Evolutionary conservation across 1,140 invertebrate genomes (phyloP).

Genomic region (Pentalonia nigronervosa): DNA sequence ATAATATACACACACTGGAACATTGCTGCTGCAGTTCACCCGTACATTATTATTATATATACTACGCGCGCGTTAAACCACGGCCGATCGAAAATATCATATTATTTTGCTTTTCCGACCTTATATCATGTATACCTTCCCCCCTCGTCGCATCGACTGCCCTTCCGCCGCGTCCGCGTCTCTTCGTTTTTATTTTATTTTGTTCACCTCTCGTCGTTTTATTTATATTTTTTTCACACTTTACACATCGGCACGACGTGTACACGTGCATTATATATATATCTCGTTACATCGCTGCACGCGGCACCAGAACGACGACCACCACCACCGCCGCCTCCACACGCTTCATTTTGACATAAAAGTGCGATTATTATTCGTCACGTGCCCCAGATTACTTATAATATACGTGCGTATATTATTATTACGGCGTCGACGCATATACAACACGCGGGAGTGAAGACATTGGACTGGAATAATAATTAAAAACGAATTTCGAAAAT

Average conservation of each 20-base stretch:
- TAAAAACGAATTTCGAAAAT: slow-evolving; percentile 7
- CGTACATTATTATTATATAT: neutral
- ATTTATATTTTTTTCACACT: slow-evolving; percentile 1
- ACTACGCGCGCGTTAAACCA: slow-evolving; percentile 18
- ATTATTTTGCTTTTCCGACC: slow-evolving; percentile 48
- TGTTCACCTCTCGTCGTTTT: neutral
- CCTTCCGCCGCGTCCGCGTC: too few relatives aligned
- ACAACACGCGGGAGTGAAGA: neutral
- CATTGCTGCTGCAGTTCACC: neutral
- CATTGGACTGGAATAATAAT: slow-evolving; percentile 16
- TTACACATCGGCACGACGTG: slow-evolving; percentile 18
- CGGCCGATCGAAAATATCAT: slow-evolving; percentile 55
- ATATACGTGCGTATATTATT: neutral
- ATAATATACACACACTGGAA: neutral
- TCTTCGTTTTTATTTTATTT: slow-evolving; percentile 6
- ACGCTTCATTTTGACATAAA: neutral
- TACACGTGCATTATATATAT: neutral
- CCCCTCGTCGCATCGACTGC: neutral
- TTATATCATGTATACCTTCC: neutral
- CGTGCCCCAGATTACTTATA: slow-evolving; percentile 19
- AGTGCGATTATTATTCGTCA: slow-evolving; percentile 37
- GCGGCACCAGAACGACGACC: neutral
- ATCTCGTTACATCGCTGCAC: neutral
- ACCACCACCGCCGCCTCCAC: neutral
- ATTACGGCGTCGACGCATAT: neutral